Evolutionary conservation across 2,888 invertebrate species (phyloP), one percentile per base, ranked within the genome.

Genomic region (Abrostola triplasia): DNA sequence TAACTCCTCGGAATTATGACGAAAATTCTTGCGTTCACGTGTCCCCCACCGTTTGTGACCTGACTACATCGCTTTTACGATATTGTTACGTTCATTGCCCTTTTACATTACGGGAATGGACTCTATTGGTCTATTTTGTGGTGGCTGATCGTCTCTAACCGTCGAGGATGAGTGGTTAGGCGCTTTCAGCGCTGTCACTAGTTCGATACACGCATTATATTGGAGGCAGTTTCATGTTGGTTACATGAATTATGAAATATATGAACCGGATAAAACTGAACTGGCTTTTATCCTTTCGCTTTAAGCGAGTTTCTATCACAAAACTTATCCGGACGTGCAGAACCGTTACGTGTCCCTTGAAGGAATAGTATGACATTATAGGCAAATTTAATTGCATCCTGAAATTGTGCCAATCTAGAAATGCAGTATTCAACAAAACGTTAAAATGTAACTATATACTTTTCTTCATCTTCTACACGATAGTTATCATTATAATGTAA

Each of bases 1-100:
- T 90, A 88, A 85, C 88, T 88, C 78, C 77, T 70, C 81, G 77
- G 83, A 86, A 89, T 89, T 88, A 89, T 87, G 87, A 87, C 83
- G 83, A 82, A 86, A 83, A 85, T 84, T 88, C 84, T 83, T 84
- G 77, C 70, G 74, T 83, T 81, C 80, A 81, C 84, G 84, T 85
- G 81, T 82, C 82, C 81, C 66, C 67, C 70, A 70, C 73, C 74
- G 76, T 77, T 80, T 81, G 79, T 74, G 81, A 79, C 79, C 79
- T 82, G 73, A 80, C 78, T 78, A 78, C 77, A 76, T 70, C 68
- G 71, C 73, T 77, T 80, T 84, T 81, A 85, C 79, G 85, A 82
- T 85, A 84, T 82, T 84, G 84, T 85, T 84, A 84, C 80, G 81
- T 80, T 81, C 80, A 85, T 83, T 79, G 80, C 80, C 84, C 79